Evolutionary conservation across 2,797 vertebrate genomes (phyloP).

Genomic region (Alca torda): DNA sequence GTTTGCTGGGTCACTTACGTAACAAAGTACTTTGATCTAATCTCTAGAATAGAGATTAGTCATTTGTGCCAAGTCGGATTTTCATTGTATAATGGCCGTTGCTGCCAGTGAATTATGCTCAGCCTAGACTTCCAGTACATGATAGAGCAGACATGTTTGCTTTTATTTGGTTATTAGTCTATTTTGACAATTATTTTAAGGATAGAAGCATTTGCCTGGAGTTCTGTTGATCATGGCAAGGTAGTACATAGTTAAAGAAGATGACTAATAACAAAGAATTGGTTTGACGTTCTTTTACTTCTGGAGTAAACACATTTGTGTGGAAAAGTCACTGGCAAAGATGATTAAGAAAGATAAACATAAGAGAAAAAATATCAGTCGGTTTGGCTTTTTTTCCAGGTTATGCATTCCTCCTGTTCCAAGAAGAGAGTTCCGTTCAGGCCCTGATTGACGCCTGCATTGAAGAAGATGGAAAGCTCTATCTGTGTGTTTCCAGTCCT

Average conservation of each 20-base stretch:
- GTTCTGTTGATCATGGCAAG: background rate
- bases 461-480: conserved; percentile 97
- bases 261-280: background rate
- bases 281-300: background rate
- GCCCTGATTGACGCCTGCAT: conserved; percentile 97
- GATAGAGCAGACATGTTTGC: background rate
- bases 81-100: conserved; percentile 38
- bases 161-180: background rate
- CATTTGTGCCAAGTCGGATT: conserved; percentile 33
- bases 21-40: conserved; percentile 46
- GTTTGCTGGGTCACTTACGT: conserved; percentile 39
- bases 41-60: conserved; percentile 60
- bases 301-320: background rate
- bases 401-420: conserved; percentile 98
- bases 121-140: background rate
- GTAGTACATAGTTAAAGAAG: background rate
- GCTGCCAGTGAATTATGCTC: conserved; percentile 9
- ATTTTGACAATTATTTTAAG: background rate
- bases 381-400: conserved; percentile 74
- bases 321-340: background rate
- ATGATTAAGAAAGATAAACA: background rate
- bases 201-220: background rate
- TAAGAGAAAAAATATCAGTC: background rate
- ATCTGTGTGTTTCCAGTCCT: conserved; percentile 97
- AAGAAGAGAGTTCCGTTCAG: conserved; percentile 98